A percentile compares a stretch with the other conserved stretches of the same genome.
phyloP scores from a whole-genome alignment of 2,113 vertebrate genomes.

The Spheniscus mendiculus region DNA sequence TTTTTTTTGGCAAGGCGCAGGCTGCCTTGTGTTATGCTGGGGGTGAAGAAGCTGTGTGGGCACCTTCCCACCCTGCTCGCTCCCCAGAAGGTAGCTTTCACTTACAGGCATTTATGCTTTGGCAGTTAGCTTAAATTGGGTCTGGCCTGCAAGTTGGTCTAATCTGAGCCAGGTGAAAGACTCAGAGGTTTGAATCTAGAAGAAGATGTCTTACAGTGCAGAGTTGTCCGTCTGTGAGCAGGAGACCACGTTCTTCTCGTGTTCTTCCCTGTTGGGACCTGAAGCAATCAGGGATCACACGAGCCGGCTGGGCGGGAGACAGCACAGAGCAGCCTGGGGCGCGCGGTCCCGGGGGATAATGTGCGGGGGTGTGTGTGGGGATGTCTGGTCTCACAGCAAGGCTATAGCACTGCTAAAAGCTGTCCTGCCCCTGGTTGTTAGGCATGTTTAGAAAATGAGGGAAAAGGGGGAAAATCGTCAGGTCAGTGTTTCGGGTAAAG shows the following conservation, averaged over 20 bases:
- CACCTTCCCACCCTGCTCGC: not conserved
- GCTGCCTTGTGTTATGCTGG: not conserved
- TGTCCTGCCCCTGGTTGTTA: not conserved
- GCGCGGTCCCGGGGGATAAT: accelerated
- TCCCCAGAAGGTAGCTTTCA: not conserved
- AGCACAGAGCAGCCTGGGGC: not conserved
- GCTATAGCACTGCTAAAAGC: not conserved
- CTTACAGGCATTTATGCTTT: not conserved
- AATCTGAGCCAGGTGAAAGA: not conserved
- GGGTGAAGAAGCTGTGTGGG: not conserved
- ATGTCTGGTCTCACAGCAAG: not conserved
- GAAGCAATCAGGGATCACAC: accelerated
- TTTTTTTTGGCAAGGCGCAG: not conserved
- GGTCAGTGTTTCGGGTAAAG: not conserved
- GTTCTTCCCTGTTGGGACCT: not conserved
- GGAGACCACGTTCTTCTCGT: not conserved
- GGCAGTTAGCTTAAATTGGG: not conserved
- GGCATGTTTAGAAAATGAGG: not conserved
- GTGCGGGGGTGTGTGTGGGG: not conserved
- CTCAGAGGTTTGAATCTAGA: not conserved
- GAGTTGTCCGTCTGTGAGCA: not conserved
- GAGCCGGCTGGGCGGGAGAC: too few species aligned
- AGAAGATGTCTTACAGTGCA: not conserved
- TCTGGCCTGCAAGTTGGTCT: not conserved
- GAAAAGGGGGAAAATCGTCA: not conserved